Conservation (phyloP, 2,113 vertebrate genomes). For the Motacilla tschutschensis region DNA sequence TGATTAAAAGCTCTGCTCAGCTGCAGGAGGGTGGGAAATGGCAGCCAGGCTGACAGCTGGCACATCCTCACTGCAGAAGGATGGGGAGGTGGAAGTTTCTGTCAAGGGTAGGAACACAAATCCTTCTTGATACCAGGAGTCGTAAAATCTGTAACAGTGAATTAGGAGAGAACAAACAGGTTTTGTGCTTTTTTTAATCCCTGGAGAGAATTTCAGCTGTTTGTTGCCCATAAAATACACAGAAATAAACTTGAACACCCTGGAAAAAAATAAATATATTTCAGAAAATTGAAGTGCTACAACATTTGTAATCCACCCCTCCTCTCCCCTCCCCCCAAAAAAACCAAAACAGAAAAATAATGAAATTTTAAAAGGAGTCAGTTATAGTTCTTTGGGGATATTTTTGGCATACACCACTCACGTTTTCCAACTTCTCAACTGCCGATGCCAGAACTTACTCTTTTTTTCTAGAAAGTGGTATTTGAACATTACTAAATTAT, state of each 20-base stretch:
- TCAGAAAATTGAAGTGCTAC: not conserved
- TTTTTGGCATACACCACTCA: not conserved
- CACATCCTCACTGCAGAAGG: not conserved
- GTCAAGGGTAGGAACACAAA: not conserved
- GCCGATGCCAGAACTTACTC: not conserved
- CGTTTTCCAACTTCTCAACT: not conserved
- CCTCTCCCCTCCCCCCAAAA: too few species aligned
- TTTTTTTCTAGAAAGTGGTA: not conserved
- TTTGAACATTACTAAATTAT: not conserved
- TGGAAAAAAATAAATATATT: not conserved
- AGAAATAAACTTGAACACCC: not conserved
- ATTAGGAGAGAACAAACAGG: not conserved
- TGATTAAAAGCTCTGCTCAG: not conserved
- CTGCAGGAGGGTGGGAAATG: not conserved
- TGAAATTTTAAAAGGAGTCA: not conserved
- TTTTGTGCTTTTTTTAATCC: not conserved
- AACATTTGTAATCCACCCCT: not conserved
- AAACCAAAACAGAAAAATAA: accelerated
- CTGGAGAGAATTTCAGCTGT: not conserved
- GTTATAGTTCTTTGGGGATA: not conserved
- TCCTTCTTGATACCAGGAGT: not conserved
- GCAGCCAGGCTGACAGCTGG: not conserved
- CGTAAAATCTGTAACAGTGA: not conserved
- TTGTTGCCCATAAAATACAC: not conserved
- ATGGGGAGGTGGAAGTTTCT: not conserved